Conservation (phyloP, 1,140 invertebrate genomes). For the Drosophila nikananu region DNA sequence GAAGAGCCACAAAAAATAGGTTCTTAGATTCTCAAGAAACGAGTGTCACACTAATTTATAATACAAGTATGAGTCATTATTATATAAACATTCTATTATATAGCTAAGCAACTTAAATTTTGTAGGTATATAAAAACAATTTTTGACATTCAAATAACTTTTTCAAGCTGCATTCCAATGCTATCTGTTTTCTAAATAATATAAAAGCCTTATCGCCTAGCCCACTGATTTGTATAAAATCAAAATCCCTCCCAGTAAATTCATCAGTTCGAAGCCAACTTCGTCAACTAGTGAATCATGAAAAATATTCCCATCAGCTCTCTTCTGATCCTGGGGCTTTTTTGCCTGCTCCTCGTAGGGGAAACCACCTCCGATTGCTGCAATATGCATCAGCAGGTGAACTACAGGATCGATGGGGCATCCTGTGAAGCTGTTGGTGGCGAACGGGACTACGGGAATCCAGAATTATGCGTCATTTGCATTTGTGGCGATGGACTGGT, state of each 20-base stretch:
- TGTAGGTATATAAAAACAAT: not conserved
- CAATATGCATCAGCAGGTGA: conserved; percentile 2
- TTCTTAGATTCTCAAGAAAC: too few species aligned
- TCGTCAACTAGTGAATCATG: not conserved
- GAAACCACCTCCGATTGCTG: not conserved
- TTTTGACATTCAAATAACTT: not conserved
- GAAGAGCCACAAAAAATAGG: too few species aligned
- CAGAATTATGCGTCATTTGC: not conserved
- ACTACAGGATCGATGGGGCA: not conserved
- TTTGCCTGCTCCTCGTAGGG: not conserved
- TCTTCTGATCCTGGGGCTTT: not conserved
- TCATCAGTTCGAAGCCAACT: not conserved
- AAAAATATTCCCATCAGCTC: not conserved
- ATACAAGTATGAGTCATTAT: too few species aligned
- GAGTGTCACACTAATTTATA: too few species aligned
- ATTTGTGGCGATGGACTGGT: conserved; percentile 1
- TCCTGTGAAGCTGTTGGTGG: conserved; percentile 5
- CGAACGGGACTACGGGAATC: not conserved
- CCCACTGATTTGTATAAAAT: not conserved
- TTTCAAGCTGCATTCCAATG: not conserved
- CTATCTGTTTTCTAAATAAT: not conserved
- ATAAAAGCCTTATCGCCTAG: not conserved
- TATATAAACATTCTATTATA: too few species aligned
- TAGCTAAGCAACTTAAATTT: not conserved
- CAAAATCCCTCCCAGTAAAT: not conserved